Base-by-base conservation (phyloP, 2,797 vertebrate genomes). In the Catharus ustulatus region DNA sequence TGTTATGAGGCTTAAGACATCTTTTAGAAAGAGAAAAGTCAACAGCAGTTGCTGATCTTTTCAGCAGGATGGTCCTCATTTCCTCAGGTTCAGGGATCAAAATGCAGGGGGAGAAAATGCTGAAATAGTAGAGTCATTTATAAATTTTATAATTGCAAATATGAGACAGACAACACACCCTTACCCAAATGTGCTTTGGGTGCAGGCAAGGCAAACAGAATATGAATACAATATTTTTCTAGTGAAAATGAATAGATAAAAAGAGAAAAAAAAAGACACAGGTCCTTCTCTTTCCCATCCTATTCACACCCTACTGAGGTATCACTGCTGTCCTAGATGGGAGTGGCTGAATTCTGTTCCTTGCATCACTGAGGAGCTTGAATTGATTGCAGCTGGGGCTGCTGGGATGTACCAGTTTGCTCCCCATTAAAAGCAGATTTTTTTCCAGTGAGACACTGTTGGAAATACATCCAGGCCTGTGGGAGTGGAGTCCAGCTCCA, bases 391-490 rank as follows among this genome's bases (percentile, higher is more conserved):
- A 87, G 18, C 34, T 91, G 78, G 23, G 11, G 32, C 64, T 92
- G 45, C 45, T 83, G 79, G 54, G 59, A 71, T 51, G 30, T 2
- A 18, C 9, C 22, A 45, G 15, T 58, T 81, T 81, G 52, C 49
- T 92, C 64, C 49, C 74, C 82, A 77, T 85, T 87, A 85, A 92
- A 85, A 89, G 72, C 68, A 80, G 76, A 68, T 51, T 46, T 77
- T 63, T 92, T 85, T 69, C 72, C 57, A 87, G 36, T 54, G 38
- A 83, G 34, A 48, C 11, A 0, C 57, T 15, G 32, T 94, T 91
- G 84, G 91, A 95, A 91, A 85, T 71, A 71, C 51, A 77, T 5
- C 17, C 13, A 3, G 51, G 26, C 67, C 87, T 30, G 52, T 85
- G 68, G 72, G 84, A 83, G 68, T 76, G 32, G 57, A 85, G 57